Conservation (phyloP, 1,140 invertebrate genomes). For the Camponotus floridanus region DNA sequence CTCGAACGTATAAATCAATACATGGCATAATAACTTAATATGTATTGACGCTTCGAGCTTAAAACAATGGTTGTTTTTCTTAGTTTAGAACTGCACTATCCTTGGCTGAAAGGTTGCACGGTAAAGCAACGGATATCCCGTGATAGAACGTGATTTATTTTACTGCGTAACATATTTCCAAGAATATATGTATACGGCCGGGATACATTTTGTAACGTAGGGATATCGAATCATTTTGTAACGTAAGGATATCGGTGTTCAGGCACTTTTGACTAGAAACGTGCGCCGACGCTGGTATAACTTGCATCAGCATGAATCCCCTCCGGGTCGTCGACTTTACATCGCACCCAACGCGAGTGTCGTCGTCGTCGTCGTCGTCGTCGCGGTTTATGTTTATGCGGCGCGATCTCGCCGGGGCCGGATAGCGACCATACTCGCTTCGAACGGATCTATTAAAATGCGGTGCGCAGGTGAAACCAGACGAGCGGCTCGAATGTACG, state of each 20-base stretch:
- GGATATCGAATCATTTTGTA: slow-evolving; percentile 16
- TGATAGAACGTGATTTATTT: slow-evolving; percentile 38
- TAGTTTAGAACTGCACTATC: slow-evolving; percentile 22
- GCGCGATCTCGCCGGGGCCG: slow-evolving; percentile 54
- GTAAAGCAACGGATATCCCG: no score
- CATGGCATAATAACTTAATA: slow-evolving; percentile 41
- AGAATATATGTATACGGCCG: background rate
- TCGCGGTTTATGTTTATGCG: slow-evolving; percentile 74
- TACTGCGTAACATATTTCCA: slow-evolving; percentile 27
- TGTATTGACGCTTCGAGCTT: slow-evolving; percentile 52
- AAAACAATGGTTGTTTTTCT: slow-evolving; percentile 51
- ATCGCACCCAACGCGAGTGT: slow-evolving; percentile 1
- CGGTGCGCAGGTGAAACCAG: slow-evolving; percentile 60
- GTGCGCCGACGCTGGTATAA: background rate
- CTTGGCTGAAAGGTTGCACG: slow-evolving; percentile 4
- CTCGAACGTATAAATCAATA: slow-evolving; percentile 32
- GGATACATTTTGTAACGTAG: slow-evolving; percentile 5
- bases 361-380: slow-evolving; percentile 19
- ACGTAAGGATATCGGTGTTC: background rate
- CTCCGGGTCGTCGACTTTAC: slow-evolving; percentile 54
- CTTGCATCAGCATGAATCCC: slow-evolving; percentile 12
- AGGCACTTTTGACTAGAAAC: slow-evolving; percentile 23
- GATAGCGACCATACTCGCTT: slow-evolving; percentile 59
- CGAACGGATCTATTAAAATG: slow-evolving; percentile 59
- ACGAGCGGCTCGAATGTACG: slow-evolving; percentile 39